phyloP scores from a whole-genome alignment of 2,113 vertebrate species.

The Hippocampus barbouri region DNA sequence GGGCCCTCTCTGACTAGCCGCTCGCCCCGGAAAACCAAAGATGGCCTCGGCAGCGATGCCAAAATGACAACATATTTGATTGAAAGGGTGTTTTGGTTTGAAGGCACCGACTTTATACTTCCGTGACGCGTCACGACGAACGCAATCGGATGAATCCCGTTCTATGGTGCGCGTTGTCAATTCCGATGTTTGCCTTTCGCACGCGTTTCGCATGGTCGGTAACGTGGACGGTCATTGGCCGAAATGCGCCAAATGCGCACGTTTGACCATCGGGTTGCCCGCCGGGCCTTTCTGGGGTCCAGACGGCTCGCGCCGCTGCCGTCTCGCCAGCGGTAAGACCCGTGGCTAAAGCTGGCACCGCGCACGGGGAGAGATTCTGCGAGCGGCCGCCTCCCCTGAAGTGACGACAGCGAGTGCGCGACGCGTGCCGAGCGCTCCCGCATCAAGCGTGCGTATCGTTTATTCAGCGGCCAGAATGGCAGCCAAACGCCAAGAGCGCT shows the following conservation, averaged over 20 bases:
- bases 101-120: constrained; percentile 4
- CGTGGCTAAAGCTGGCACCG: too few species aligned
- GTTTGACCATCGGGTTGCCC: too few species aligned
- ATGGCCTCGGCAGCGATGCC: constrained; percentile 51
- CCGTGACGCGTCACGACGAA: too few species aligned
- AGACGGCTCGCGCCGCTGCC: too few species aligned
- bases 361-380: too few species aligned
- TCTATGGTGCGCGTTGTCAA: constrained; percentile 13
- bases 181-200: constrained; percentile 11
- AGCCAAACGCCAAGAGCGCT: not conserved
- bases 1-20: constrained; percentile 64
- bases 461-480: constrained; percentile 17
- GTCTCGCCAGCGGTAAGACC: too few species aligned
- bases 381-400: too few species aligned
- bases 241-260: constrained; percentile 11
- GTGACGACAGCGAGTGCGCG: too few species aligned
- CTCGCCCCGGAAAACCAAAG: constrained; percentile 61
- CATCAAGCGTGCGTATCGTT: not conserved
- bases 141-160: not conserved
- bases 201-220: constrained; percentile 21
- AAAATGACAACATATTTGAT: constrained; percentile 53
- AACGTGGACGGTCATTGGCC: constrained; percentile 12
- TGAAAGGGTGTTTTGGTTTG: constrained; percentile 7
- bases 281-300: too few species aligned
- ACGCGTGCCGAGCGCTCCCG: too few species aligned